These are phyloP conservation scores for Notolabrus celidotus DNA, from an alignment of 2,797 vertebrate genomes.

Conservation along the genomic window DNA sequence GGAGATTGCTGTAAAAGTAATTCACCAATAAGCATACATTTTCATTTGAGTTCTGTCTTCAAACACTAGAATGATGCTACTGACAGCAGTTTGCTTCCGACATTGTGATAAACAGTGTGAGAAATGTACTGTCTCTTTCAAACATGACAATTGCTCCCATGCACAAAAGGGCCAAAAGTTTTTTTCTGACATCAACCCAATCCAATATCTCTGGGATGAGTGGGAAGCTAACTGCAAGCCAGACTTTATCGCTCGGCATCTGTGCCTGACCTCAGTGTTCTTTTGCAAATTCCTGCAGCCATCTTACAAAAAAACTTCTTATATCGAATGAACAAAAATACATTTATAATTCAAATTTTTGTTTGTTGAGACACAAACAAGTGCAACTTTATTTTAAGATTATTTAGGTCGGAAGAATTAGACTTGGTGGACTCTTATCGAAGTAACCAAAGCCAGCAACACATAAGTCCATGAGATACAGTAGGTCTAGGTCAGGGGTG, in stretches of 20 bases:
- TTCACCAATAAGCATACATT: not conserved
- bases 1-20: not conserved
- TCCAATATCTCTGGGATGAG: conserved; percentile 24
- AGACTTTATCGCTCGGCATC: conserved; percentile 3
- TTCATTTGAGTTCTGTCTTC: too few species aligned
- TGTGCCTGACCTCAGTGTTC: conserved; percentile 5
- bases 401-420: not conserved
- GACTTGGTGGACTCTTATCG: conserved; percentile 1
- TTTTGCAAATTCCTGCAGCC: conserved; percentile 1
- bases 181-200: conserved; percentile 4
- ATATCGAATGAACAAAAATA: conserved; percentile 4
- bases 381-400: not conserved
- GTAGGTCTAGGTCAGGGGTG: too few species aligned
- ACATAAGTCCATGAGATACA: too few species aligned
- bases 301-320: not conserved
- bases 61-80: not conserved
- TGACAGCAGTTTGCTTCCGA: not conserved
- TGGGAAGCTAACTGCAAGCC: not conserved
- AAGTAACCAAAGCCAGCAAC: not conserved
- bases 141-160: not conserved
- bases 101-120: not conserved
- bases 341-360: not conserved
- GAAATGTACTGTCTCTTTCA: not conserved
- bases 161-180: not conserved
- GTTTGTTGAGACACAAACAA: conserved; percentile 7